phyloP scores from a whole-genome alignment of 2,113 vertebrate species.

The Pachyramphus minor region DNA sequence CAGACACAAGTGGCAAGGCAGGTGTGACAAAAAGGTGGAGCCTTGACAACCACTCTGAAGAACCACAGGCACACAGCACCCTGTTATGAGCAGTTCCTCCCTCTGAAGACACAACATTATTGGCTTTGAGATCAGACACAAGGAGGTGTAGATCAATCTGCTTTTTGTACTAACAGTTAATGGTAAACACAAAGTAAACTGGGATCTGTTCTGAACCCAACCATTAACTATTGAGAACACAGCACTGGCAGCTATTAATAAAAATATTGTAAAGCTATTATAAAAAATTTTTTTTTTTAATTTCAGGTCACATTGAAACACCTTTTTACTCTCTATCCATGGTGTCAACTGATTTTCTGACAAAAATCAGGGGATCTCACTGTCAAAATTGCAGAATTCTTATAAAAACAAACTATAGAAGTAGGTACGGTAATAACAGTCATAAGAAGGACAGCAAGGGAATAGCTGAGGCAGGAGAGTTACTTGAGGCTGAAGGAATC shows the following conservation, averaged over 20 bases:
- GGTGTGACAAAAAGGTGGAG: not conserved
- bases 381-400: not conserved
- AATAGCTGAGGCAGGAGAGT: not conserved
- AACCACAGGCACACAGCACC: not conserved
- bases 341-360: not conserved
- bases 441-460: not conserved
- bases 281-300: not conserved
- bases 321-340: not conserved
- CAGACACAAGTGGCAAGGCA: not conserved
- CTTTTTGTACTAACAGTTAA: not conserved
- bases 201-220: not conserved
- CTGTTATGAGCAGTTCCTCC: not conserved
- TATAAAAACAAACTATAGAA: not conserved
- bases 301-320: not conserved
- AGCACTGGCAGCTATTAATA: not conserved
- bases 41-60: not conserved
- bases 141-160: not conserved
- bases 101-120: not conserved
- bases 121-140: not conserved
- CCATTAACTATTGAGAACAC: not conserved
- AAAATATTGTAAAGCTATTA: no score
- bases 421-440: not conserved
- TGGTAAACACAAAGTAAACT: not conserved
- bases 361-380: not conserved
- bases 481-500: not conserved